Percentiles rank a stretch among this genome's conserved stretches.
These are phyloP conservation scores for Oophaga sylvatica DNA, from an alignment of 2,797 vertebrate species.

Conservation along the genomic window DNA sequence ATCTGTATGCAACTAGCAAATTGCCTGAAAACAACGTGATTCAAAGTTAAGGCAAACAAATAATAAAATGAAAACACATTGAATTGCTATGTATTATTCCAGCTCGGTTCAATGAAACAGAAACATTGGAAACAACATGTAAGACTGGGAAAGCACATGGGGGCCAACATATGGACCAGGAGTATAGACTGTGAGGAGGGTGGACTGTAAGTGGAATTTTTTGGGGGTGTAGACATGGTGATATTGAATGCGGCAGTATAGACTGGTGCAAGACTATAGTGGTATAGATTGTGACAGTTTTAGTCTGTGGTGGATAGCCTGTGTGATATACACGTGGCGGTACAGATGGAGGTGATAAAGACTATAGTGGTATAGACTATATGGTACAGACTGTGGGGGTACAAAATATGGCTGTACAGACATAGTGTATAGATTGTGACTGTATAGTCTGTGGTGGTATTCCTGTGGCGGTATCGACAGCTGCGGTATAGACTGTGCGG, in stretches of 20 bases:
- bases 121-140: background rate
- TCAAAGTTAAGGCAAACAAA: slow-evolving; percentile 3
- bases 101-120: slow-evolving; percentile 2
- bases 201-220: background rate
- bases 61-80: slow-evolving; percentile 30
- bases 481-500: no score
- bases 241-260: background rate
- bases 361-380: background rate
- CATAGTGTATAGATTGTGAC: no score
- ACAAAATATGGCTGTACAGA: no score
- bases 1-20: slow-evolving; percentile 28
- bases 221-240: background rate
- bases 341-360: no score
- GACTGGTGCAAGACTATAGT: background rate
- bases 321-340: no score
- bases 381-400: background rate
- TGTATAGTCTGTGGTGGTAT: no score
- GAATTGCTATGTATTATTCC: slow-evolving; percentile 13
- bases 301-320: background rate
- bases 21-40: slow-evolving; percentile 21
- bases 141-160: background rate
- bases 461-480: no score
- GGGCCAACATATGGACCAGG: background rate
- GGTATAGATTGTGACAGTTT: background rate
- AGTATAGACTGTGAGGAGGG: background rate